Percentiles rank a stretch among this genome's conserved stretches.
Conservation (phyloP, 2,113 vertebrate species). For the Pelmatolapia mariae region DNA sequence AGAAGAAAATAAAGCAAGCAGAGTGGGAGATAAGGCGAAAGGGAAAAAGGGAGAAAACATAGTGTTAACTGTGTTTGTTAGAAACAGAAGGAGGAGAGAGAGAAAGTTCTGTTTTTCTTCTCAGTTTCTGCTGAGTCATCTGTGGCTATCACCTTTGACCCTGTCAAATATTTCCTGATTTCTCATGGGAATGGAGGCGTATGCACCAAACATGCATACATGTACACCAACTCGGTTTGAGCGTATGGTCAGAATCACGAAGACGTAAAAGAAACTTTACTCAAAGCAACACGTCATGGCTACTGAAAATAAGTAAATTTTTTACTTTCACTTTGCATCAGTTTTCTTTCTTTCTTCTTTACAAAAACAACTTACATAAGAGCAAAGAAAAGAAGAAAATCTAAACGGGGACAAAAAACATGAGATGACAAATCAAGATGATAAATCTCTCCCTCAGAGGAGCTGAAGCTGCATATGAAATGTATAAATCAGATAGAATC, state of each 20-base stretch:
- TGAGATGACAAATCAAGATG: neutral
- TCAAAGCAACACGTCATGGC: neutral
- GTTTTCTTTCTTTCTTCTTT: neutral
- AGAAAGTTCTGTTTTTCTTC: neutral
- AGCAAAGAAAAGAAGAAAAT: neutral
- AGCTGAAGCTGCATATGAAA: neutral
- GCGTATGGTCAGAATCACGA: neutral
- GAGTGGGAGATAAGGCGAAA: neutral
- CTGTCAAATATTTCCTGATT: conserved; percentile 18
- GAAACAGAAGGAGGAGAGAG: neutral
- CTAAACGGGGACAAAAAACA: neutral
- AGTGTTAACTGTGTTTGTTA: neutral
- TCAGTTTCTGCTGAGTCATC: conserved; percentile 38
- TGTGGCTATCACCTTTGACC: conserved; percentile 34
- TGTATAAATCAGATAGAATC: neutral
- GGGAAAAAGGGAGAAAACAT: neutral
- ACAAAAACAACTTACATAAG: neutral
- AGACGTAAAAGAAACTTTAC: neutral
- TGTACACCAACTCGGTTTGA: neutral
- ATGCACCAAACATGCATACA: neutral
- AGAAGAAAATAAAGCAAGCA: conserved; percentile 8
- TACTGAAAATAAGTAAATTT: neutral
- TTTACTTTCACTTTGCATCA: neutral
- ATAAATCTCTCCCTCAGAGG: neutral
- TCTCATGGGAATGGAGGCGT: neutral